Evolutionary conservation across 1,140 invertebrate species (phyloP).

Genomic region (Zaprionus ornatus): DNA sequence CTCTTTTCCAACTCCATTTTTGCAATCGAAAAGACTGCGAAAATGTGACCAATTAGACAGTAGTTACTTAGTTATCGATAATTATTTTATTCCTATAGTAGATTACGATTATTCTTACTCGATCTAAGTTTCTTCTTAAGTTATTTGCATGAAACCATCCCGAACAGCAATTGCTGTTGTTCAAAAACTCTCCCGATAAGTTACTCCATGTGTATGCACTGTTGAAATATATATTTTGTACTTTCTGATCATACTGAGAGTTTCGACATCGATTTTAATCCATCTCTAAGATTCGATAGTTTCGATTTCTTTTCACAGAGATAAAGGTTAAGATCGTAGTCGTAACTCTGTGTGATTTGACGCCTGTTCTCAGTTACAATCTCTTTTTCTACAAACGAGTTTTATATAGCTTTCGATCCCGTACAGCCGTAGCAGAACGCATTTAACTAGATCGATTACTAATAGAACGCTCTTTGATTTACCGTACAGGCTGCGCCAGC

Average conservation of each 20-base stretch:
- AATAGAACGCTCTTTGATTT: constrained; percentile 2
- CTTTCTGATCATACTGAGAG: neutral
- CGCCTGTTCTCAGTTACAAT: neutral
- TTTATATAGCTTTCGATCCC: constrained; percentile 1
- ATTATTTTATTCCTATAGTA: neutral
- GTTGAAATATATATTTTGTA: constrained; percentile 1
- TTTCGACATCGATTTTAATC: neutral
- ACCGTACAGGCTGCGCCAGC: constrained; percentile 83
- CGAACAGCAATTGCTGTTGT: neutral
- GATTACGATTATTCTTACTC: neutral
- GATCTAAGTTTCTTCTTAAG: constrained; percentile 18
- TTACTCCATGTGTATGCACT: constrained; percentile 54
- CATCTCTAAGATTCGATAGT: neutral
- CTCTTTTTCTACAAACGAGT: neutral
- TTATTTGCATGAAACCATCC: constrained; percentile 20
- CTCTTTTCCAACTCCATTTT: neutral
- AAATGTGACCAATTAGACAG: constrained; percentile 2
- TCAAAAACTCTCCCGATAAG: neutral
- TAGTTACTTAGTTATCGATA: constrained; percentile 16
- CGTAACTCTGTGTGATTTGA: neutral
- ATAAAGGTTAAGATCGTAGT: neutral
- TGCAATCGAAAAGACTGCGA: neutral
- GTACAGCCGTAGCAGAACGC: constrained; percentile 13
- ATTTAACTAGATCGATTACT: neutral
- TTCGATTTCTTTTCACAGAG: neutral